Evolutionary conservation across 2,888 invertebrate genomes (phyloP), one percentile per base, ranked within the genome.

Genomic region (Ichneumon xanthorius): DNA sequence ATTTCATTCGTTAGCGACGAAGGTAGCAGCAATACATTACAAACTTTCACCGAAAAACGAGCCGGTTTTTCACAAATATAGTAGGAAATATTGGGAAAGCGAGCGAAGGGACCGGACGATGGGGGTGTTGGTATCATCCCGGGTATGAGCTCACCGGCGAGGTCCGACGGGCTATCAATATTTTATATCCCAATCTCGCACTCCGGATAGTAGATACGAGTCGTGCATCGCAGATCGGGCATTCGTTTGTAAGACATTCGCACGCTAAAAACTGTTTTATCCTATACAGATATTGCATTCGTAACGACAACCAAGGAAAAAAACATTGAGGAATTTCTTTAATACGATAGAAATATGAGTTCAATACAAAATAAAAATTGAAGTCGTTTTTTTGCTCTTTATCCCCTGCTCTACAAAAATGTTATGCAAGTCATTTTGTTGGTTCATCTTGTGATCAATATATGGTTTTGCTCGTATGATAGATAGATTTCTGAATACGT

Each of bases 181-280:
- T 80, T 80, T 72, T 55, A 72, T 80, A 72, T 61, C 65, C 65
- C 53, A 80, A 65, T 80, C 63, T 65, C 58, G 26, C 30, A 6
- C n/a, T 22, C 55, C 16, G 2, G n/a, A 16, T 3, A 30, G 4
- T 26, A 14, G 22, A 45, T 14, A 26, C 70, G n/a, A 70, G 22
- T 45, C 30, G 45, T 16, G 16, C 26, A 30, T 16, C 30, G 11
- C 6, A 30, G 45, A 30, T 26, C 30, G 7, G 14, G 26, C 9
- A 70, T 26, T 55, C 22, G 50, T 16, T 70, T 30, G 26, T 16
- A 14, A 70, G 48, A 26, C 48, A 70, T 7, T 70, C n/a, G 11
- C 5, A 16, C 7, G 9, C 70, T 5, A 0, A 9, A 22, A 68
- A 26, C 11, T 45, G 14, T 19, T 22, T 22, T n/a, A 55, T 55